Conservation (phyloP, 92 coral and sea anemone genomes). For the Palythoa grandiflora region DNA sequence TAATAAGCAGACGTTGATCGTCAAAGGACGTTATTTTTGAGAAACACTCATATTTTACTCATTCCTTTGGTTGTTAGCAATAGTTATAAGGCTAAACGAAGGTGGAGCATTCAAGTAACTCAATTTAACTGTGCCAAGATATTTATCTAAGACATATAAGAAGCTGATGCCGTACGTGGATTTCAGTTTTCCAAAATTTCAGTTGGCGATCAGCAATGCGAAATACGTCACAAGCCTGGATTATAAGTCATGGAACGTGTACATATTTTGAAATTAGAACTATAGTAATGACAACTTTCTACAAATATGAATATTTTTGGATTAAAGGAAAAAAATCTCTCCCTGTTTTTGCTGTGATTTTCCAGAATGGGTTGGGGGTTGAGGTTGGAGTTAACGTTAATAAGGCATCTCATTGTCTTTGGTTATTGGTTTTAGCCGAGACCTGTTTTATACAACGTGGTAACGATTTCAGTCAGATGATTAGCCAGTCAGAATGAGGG, state of each 20-base stretch:
- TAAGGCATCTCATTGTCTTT: too few species aligned
- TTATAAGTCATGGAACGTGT: background rate
- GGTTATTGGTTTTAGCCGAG: too few species aligned
- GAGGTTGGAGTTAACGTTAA: too few species aligned
- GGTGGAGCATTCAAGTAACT: background rate
- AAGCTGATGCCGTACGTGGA: background rate
- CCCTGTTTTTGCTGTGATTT: background rate
- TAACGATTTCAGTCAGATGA: too few species aligned
- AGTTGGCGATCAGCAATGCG: background rate
- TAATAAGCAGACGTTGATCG: too few species aligned
- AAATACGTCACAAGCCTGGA: background rate
- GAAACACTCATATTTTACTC: background rate
- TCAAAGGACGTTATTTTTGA: background rate
- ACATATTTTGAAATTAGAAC: conserved; percentile 4
- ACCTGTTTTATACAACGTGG: too few species aligned
- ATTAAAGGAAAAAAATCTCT: conserved; percentile 26
- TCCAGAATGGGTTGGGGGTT: too few species aligned
- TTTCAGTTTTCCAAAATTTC: background rate
- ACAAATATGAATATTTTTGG: conserved; percentile 30
- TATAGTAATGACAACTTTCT: conserved; percentile 16
- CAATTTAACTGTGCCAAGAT: background rate
- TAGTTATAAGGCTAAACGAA: background rate
- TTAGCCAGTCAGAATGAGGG: too few species aligned
- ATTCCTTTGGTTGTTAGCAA: background rate
- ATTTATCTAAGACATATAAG: background rate